Evolutionary conservation across 2,888 invertebrate species (phyloP).

Genomic region (Agriopis aurantiaria): DNA sequence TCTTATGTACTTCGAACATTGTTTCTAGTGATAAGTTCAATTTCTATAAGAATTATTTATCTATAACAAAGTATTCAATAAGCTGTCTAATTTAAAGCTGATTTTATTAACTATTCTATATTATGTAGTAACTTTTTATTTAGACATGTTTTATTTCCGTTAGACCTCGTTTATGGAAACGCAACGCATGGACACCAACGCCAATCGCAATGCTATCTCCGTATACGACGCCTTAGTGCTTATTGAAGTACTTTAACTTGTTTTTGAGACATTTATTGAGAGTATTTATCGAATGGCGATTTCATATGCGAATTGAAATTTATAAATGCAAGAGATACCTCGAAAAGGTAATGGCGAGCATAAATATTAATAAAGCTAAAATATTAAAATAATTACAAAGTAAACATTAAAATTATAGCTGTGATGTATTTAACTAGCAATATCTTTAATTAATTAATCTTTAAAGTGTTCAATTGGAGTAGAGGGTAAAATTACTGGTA

Average conservation of each 20-base stretch:
- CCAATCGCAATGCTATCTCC: no score
- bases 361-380: slow-evolving; percentile 7
- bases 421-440: slow-evolving; percentile 31
- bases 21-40: slow-evolving; percentile 7
- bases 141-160: slow-evolving; percentile 39
- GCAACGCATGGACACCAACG: no score
- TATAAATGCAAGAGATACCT: slow-evolving; percentile 19
- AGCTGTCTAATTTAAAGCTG: slow-evolving; percentile 61
- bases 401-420: slow-evolving; percentile 31
- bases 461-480: slow-evolving; percentile 25
- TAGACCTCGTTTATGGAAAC: neutral
- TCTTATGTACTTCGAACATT: slow-evolving; percentile 4
- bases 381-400: slow-evolving; percentile 7
- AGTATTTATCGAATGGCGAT: slow-evolving; percentile 14
- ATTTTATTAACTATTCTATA: slow-evolving; percentile 52
- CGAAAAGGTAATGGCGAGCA: slow-evolving; percentile 7
- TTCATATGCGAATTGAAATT: slow-evolving; percentile 11
- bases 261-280: slow-evolving; percentile 21
- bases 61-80: slow-evolving; percentile 45
- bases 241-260: slow-evolving; percentile 6
- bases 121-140: slow-evolving; percentile 53
- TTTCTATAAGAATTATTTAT: slow-evolving; percentile 38
- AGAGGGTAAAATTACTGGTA: slow-evolving; percentile 32
- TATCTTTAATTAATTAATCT: slow-evolving; percentile 26
- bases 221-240: neutral